Base-by-base conservation (phyloP, 2,888 invertebrate genomes). In the Synanthedon formicaeformis region DNA sequence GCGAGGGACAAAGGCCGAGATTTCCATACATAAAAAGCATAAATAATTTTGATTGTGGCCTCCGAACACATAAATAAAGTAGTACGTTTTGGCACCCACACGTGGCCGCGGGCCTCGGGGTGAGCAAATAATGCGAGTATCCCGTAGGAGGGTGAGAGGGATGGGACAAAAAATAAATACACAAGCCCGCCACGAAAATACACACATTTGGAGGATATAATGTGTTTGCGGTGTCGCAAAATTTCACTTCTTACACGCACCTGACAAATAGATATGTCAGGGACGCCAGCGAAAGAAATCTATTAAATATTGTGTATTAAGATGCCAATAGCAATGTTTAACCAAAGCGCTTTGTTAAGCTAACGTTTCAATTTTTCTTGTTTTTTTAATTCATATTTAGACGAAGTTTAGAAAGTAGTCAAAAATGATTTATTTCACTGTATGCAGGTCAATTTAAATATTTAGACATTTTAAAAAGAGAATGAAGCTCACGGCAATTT, bases 1-100 rank as follows among this genome's bases (percentile, higher is more conserved):
- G 63, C 57, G 54, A 54, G 58, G 75, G 71, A 81, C 79, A 81
- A 80, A 80, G 70, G 74, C 66, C 58, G 72, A 76, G 75, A 78
- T 79, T 81, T 75, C 72, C 78, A 78, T 78, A 75, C 68, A 73
- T 75, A 78, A 78, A 77, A 77, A 75, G 74, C 77, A 80, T 81
- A 79, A 83, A 84, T 84, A 81, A 82, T 83, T 81, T 82, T 75
- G 81, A 81, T 78, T 76, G 78, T 77, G 78, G 75, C 68, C 67
- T 68, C 71, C 65, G 68, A 68, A 68, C 73, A 71, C 73, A 78
- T 78, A 82, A 81, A 82, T 81, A 81, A 75, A 75, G 74, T 74
- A 75, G 77, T 71, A 73, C 65, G 70, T 67, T 75, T 71, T 73
- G 71, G 70, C 73, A 65, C 67, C 57, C 62, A 65, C 72, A 72